Percentiles rank a stretch among this genome's conserved stretches.
phyloP scores from a whole-genome alignment of 2,113 vertebrate species.

The Nannospalax galili region DNA sequence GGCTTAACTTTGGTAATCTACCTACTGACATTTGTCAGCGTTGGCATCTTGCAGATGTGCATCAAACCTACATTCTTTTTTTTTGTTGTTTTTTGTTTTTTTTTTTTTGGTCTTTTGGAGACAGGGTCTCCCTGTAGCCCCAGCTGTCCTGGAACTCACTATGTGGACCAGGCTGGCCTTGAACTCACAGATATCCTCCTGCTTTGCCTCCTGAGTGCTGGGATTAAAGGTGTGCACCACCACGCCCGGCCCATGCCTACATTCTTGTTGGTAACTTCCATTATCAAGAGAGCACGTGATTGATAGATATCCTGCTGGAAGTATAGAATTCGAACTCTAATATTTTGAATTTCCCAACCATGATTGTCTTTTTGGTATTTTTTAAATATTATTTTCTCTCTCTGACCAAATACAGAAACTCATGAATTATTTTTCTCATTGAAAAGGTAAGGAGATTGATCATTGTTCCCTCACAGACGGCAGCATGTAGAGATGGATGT shows the following conservation, averaged over 20 bases:
- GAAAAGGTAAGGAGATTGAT: conserved; percentile 9
- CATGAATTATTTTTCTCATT: not conserved
- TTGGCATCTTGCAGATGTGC: not conserved
- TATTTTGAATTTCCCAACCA: not conserved
- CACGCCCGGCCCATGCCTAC: too few species aligned
- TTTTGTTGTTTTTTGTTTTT: too few species aligned
- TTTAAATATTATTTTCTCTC: not conserved
- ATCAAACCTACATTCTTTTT: too few species aligned
- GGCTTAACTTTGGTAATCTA: not conserved
- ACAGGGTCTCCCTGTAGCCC: too few species aligned
- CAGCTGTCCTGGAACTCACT: too few species aligned
- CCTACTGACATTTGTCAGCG: not conserved
- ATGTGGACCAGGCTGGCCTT: too few species aligned
- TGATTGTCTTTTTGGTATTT: conserved; percentile 9
- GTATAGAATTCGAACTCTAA: not conserved
- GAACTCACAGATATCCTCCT: too few species aligned
- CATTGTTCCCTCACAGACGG: not conserved
- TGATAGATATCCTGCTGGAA: not conserved
- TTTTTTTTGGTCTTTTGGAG: too few species aligned
- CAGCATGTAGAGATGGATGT: not conserved
- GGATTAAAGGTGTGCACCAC: too few species aligned
- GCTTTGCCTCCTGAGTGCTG: too few species aligned
- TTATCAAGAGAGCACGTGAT: not conserved
- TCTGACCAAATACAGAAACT: not conserved
- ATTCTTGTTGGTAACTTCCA: not conserved